Evolutionary conservation across 2,888 invertebrate species (phyloP).

Genomic region (Drosophila yooni): DNA sequence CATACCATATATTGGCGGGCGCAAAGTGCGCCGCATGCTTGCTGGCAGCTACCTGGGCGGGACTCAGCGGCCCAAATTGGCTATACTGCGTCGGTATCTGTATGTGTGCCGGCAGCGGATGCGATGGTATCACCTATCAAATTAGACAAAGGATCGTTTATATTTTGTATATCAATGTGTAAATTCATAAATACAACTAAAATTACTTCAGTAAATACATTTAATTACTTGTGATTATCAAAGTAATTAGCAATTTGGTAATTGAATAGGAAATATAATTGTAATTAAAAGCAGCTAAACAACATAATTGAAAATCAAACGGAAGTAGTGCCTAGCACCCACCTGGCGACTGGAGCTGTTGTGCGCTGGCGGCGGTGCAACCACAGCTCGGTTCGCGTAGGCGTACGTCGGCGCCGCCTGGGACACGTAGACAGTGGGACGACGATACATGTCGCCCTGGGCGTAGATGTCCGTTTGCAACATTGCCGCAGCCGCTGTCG

Average conservation of each 20-base stretch:
- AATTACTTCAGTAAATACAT: conserved; percentile 66
- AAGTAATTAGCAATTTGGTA: background rate
- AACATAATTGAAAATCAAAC: background rate
- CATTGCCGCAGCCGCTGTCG: conserved; percentile 81
- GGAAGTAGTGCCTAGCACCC: conserved; percentile 23
- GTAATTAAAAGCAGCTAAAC: background rate
- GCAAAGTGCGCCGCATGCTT: conserved; percentile 85
- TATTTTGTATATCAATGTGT: background rate
- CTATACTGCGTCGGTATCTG: conserved; percentile 90
- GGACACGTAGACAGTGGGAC: conserved; percentile 90
- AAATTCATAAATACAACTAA: conserved; percentile 77
- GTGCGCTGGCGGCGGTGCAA: conserved; percentile 85
- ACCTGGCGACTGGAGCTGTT: conserved; percentile 85
- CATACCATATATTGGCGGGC: conserved; percentile 85
- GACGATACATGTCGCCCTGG: conserved; percentile 87
- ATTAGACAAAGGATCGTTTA: background rate
- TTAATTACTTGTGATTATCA: conserved; percentile 3
- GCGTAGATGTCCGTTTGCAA: conserved; percentile 84
- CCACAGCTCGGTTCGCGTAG: conserved; percentile 83
- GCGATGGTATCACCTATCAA: conserved; percentile 87
- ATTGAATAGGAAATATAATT: background rate
- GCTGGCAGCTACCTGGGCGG: conserved; percentile 85
- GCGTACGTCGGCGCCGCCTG: conserved; percentile 85
- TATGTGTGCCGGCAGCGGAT: conserved; percentile 93
- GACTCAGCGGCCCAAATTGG: conserved; percentile 85